These are phyloP conservation scores for Crypturellus tataupa DNA, from an alignment of 2,797 vertebrate species.

Conservation along the genomic window DNA sequence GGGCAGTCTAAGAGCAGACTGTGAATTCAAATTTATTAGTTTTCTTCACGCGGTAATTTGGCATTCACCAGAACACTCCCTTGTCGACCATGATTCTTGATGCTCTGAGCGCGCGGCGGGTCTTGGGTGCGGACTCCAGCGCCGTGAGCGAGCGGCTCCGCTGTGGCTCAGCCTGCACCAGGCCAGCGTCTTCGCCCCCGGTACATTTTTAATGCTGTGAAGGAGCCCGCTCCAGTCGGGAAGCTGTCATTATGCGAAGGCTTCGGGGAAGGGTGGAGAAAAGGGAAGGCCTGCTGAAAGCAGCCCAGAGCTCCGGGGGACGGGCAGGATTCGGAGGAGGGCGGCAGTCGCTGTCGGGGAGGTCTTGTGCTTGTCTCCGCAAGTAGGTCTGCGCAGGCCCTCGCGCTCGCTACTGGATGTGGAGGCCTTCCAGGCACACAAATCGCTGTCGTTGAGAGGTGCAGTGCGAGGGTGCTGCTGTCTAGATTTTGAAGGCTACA, in stretches of 20 bases:
- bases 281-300: constrained; percentile 20
- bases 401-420: not conserved
- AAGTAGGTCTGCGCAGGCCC: constrained; percentile 34
- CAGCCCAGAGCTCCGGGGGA: not conserved
- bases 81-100: not conserved
- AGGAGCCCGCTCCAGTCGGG: not conserved
- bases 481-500: not conserved
- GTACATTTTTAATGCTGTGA: rapidly evolving
- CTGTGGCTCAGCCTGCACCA: not conserved
- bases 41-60: not conserved
- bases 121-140: not conserved
- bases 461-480: not conserved
- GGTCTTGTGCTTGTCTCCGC: not conserved
- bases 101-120: not conserved
- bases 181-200: not conserved
- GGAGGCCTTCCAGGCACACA: constrained; percentile 41
- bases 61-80: not conserved
- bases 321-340: constrained; percentile 6
- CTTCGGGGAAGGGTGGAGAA: constrained; percentile 37
- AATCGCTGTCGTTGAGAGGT: not conserved
- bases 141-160: not conserved
- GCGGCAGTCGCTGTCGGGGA: not conserved
- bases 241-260: not conserved
- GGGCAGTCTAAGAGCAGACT: not conserved
- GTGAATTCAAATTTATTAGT: not conserved